These are phyloP conservation scores for Balaenoptera acutorostrata DNA, from an alignment of 2,113 vertebrate genomes.

Conservation along the genomic window DNA sequence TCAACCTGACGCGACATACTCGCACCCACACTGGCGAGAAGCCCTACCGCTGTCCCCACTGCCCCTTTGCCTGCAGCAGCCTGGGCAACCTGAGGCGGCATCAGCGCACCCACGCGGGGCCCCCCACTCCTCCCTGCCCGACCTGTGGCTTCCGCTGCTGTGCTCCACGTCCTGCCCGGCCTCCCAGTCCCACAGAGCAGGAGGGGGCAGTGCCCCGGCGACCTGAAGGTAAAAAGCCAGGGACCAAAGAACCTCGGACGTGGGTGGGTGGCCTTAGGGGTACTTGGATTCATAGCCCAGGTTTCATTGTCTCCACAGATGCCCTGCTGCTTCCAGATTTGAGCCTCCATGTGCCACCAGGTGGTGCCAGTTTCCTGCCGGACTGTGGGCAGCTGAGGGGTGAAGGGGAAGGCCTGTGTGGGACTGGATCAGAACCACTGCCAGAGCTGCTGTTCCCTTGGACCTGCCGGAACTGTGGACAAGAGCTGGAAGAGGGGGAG, in stretches of 20 bases:
- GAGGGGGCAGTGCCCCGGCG: slow-evolving; percentile 67
- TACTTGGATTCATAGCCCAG: background rate
- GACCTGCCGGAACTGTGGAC: slow-evolving; percentile 92
- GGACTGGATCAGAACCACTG: slow-evolving; percentile 77
- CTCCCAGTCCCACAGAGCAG: slow-evolving; percentile 76
- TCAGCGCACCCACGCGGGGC: slow-evolving; percentile 90
- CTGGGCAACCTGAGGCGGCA: slow-evolving; percentile 97
- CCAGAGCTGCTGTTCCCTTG: slow-evolving; percentile 91
- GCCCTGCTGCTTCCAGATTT: slow-evolving; percentile 69
- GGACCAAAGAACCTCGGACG: slow-evolving; percentile 20
- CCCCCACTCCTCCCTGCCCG: slow-evolving; percentile 79
- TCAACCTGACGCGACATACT: slow-evolving; percentile 96
- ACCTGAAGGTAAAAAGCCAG: slow-evolving; percentile 60
- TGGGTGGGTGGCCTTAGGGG: background rate
- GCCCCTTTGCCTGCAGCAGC: slow-evolving; percentile 96
- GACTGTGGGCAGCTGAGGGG: slow-evolving; percentile 39
- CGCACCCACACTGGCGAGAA: slow-evolving; percentile 98
- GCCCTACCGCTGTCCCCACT: slow-evolving; percentile 94
- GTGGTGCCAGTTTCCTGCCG: slow-evolving; percentile 65
- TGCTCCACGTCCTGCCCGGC: slow-evolving; percentile 68
- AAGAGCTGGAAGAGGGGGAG: slow-evolving; percentile 90
- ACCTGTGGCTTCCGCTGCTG: slow-evolving; percentile 79
- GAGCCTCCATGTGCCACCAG: slow-evolving; percentile 63
- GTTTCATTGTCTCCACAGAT: slow-evolving; percentile 38
- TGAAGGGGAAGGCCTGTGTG: slow-evolving; percentile 50